A percentile compares a stretch with the other conserved stretches of the same genome.
These are phyloP conservation scores for Notamacropus eugenii DNA, from an alignment of 2,797 vertebrate genomes.

Conservation along the genomic window DNA sequence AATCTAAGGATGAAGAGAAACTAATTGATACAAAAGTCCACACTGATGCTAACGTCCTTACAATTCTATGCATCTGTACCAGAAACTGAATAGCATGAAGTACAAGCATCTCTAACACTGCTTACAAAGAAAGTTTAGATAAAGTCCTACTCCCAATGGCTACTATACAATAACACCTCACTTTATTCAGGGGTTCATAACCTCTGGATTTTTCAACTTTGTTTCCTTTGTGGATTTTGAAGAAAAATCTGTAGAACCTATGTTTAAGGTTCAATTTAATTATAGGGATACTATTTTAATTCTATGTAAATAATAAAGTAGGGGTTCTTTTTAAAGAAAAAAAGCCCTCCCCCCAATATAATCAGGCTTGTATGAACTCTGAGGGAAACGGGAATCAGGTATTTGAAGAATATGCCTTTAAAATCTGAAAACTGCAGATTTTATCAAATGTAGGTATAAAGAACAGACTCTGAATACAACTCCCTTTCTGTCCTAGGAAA, in stretches of 20 bases:
- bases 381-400: neutral
- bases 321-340: neutral
- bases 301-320: neutral
- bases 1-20: neutral
- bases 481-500: neutral
- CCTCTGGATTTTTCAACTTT: neutral
- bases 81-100: neutral
- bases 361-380: neutral
- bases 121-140: neutral
- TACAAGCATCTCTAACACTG: neutral
- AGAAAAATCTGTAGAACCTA: neutral
- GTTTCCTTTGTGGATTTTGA: neutral
- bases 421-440: neutral
- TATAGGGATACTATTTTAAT: constrained; percentile 17
- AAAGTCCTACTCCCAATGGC: neutral
- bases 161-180: neutral
- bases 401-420: neutral
- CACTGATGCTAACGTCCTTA: neutral
- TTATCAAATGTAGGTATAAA: accelerated
- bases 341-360: neutral
- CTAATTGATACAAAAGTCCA: neutral
- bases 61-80: neutral
- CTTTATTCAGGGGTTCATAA: neutral
- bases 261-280: neutral
- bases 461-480: neutral